Base-by-base conservation (phyloP, 1,140 invertebrate genomes). In the Bombus waltoni region DNA sequence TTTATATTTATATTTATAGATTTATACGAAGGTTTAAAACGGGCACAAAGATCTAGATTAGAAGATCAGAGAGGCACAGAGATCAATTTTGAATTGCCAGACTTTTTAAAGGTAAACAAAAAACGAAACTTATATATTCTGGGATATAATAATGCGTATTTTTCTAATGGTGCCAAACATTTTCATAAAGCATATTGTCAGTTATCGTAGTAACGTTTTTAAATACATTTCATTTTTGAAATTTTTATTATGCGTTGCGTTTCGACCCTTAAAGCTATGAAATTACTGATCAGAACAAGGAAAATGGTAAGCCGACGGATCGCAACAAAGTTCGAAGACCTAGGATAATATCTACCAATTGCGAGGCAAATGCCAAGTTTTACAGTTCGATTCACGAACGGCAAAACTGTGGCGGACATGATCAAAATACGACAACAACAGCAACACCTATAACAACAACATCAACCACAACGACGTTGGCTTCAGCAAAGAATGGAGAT, bases 51-150 rank as follows among this genome's bases (percentile, higher is more conserved):
- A 87, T 96, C 96, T 74, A 95, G 97, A 40, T 93, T 98, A 70
- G 97, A 98, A 93, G 98, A 98, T 93, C 97, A 98, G 94, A 95
- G 98, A 87, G 97, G 97, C 68, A 98, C 97, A 1, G 97, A 97
- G 95, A 97, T 98, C 3, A 98, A 98, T 93, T 97, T 97, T 90
- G 97, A 98, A 94, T 94, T 98, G 73, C 97, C 97, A 5, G 97
- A 98, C 89, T 98, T 98, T 94, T 94, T 98, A 32, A 97, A 97
- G 94, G 96, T 96, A 93, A 79, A 53, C 53, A 47, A 76, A 47
- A 76, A 76, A 66, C 28, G 40, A 73, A 42, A 81, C 22, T 78
- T 68, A 35, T 42, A 62, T 82, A 1, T 3, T 75, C 22, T 47
- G 25, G 28, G 53, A 11, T 32, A 62, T 57, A 84, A 22, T 75